phyloP scores from a whole-genome alignment of 1,140 invertebrate genomes.

The Atta texana region DNA sequence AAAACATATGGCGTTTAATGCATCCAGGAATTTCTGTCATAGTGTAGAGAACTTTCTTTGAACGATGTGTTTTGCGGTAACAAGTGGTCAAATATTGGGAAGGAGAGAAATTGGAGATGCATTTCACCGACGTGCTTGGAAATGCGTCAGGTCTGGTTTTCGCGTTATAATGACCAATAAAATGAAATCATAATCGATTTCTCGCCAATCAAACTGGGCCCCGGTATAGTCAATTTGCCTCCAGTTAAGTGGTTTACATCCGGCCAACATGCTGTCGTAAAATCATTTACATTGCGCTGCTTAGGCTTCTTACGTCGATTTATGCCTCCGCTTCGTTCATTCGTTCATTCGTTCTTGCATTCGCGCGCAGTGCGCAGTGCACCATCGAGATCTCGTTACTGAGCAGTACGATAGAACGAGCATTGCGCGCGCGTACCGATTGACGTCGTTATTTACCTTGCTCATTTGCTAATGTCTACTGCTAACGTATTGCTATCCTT shows the following conservation, averaged over 20 bases:
- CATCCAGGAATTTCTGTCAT: background rate
- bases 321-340: constrained; percentile 48
- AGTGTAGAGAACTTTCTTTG: background rate
- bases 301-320: constrained; percentile 76
- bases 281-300: constrained; percentile 77
- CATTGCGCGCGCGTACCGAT: constrained; percentile 33
- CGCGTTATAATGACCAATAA: constrained; percentile 81
- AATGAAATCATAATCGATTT: constrained; percentile 81
- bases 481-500: constrained; percentile 50
- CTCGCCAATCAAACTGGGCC: constrained; percentile 76
- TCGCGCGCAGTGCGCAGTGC: background rate
- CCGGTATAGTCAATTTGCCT: constrained; percentile 79
- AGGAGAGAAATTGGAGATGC: constrained; percentile 18
- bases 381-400: constrained; percentile 54
- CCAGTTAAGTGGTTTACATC: constrained; percentile 80
- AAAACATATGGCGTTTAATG: too few relatives aligned
- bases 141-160: constrained; percentile 76
- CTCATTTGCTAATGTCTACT: constrained; percentile 57
- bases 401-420: constrained; percentile 31
- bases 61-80: background rate
- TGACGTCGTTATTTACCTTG: constrained; percentile 59
- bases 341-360: constrained; percentile 20
- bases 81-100: background rate
- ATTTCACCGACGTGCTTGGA: constrained; percentile 69
- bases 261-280: constrained; percentile 75